phyloP scores from a whole-genome alignment of 1,140 invertebrate species.

The Eupristina koningsbergeri region DNA sequence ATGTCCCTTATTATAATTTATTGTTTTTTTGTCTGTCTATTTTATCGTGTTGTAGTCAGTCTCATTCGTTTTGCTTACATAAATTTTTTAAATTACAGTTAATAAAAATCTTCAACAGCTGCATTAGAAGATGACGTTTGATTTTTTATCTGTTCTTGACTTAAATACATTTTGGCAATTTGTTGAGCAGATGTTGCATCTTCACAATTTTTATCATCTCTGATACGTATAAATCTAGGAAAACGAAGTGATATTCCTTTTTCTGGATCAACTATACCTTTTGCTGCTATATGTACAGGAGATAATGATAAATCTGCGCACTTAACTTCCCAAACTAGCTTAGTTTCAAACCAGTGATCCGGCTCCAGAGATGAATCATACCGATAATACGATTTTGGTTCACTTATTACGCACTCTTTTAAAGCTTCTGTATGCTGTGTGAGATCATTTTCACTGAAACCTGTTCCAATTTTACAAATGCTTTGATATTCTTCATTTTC shows the following conservation, averaged over 20 bases:
- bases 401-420: conserved; percentile 82
- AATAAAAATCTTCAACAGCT: conserved; percentile 79
- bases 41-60: too few species aligned
- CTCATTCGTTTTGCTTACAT: too few species aligned
- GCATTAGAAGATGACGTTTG: conserved; percentile 68
- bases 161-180: conserved; percentile 87
- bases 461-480: conserved; percentile 96
- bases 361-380: conserved; percentile 85
- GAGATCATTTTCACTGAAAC: conserved; percentile 95
- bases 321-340: conserved; percentile 98
- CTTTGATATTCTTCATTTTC: conserved; percentile 95
- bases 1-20: too few species aligned
- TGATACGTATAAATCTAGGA: conserved; percentile 92
- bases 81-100: not conserved
- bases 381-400: conserved; percentile 90
- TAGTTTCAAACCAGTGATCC: conserved; percentile 96
- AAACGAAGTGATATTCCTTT: conserved; percentile 97
- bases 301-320: conserved; percentile 98
- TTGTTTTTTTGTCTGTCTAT: too few species aligned
- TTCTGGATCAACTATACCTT: conserved; percentile 90
- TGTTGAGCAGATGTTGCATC: conserved; percentile 94
- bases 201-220: conserved; percentile 95
- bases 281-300: conserved; percentile 92
- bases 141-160: conserved; percentile 94
- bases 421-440: conserved; percentile 85